Base-by-base conservation (phyloP, 1,140 invertebrate genomes). In the Drosophila sp. region DNA sequence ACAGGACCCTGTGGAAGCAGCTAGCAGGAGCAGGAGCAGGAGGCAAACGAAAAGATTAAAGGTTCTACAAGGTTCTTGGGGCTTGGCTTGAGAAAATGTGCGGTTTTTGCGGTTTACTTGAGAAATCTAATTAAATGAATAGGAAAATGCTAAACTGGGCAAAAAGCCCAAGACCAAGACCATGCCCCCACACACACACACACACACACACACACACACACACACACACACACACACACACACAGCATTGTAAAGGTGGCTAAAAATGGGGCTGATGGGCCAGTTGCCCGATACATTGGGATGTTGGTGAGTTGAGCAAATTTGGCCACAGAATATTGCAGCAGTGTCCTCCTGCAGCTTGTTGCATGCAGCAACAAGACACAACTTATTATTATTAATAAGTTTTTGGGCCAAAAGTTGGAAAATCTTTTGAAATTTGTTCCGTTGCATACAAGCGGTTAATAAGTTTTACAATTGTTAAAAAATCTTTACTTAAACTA, bases 111-210 rank as follows among this genome's bases (percentile, higher is more conserved):
- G 85, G 85, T 75, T 79, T 79, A 76, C 81, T 90, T 77, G 86
- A 90, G 85, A 90, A 90, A 90, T 90, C 86, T 90, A 90, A 90
- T 90, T 90, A 90, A 85, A 90, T 76, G 80, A 85, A 90, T 84
- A 87, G 77, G 84, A 84, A 82, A 73, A 78, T 50, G 69, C 83
- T 44, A 70, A 63, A 56, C 73, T 72, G 23, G 66, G 35, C 81
- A 56, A 50, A 66, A 79, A 70, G 57, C 27, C 66, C 54, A 47
- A 63, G 23, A 23, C 7, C 47, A 23, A 23, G 38, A n/a, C 41
- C 29, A 47, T 25, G 11, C 58, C 30, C 35, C 10, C 3, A 10
- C 35, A 8, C 35, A 35, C 33, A 38, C 3, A 3, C 11, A 30
- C 25, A 17, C 23, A 32, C 10, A 17, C 56, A 41, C 11, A 30